A percentile compares a stretch with the other conserved stretches of the same genome.
phyloP scores from a whole-genome alignment of 2,113 vertebrate genomes.

The Brachyistius frenatus region DNA sequence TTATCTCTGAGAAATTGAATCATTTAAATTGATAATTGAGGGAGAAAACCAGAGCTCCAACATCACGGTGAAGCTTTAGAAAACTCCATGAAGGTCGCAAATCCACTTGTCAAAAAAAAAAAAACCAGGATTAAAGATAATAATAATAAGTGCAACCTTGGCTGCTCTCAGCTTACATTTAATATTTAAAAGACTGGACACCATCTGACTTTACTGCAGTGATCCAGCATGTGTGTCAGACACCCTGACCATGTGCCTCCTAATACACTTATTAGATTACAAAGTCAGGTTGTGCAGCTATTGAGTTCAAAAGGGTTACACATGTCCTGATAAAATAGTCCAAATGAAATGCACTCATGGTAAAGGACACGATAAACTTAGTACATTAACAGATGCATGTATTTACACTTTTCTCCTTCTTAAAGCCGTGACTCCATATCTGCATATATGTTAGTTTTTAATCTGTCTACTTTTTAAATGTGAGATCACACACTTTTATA shows the following conservation, averaged over 20 bases:
- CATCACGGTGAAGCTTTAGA: accelerated
- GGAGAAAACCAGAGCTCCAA: neutral
- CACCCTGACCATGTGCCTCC: neutral
- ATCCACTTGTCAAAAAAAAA: neutral
- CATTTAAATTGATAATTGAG: neutral
- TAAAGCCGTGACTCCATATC: no score
- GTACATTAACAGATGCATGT: no score
- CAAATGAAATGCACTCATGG: no score
- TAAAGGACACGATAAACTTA: no score
- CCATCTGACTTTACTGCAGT: neutral
- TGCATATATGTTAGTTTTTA: no score
- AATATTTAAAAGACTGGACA: neutral
- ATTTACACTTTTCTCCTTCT: no score
- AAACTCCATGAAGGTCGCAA: neutral
- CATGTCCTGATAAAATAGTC: neutral
- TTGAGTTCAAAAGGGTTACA: no score
- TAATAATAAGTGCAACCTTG: accelerated
- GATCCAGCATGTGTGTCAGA: no score
- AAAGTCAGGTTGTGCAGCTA: neutral
- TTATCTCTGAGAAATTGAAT: no score
- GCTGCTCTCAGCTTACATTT: neutral
- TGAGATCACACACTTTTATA: no score
- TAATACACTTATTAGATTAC: neutral
- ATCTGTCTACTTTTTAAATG: no score
- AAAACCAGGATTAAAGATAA: neutral